phyloP scores from a whole-genome alignment of 64 coral and sea anemone genomes.

The Montipora efflorescens region DNA sequence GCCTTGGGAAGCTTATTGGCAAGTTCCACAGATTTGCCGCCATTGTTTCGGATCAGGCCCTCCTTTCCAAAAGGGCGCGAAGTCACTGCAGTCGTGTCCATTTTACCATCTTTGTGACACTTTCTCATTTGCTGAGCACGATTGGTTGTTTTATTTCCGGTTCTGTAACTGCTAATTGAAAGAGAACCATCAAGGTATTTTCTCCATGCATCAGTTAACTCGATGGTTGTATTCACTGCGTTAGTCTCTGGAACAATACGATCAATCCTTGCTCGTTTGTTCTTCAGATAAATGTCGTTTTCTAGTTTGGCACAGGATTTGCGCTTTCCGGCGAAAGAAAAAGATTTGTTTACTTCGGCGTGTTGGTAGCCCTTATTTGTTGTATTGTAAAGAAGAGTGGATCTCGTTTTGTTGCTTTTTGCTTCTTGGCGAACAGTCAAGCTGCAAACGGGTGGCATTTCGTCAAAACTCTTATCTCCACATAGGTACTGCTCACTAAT shows the following conservation, averaged over 20 bases:
- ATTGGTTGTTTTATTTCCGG: neutral
- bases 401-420: neutral
- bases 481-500: neutral
- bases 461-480: conserved; percentile 20
- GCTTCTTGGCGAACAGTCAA: neutral
- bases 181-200: neutral
- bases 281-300: neutral
- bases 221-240: neutral
- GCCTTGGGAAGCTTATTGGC: neutral
- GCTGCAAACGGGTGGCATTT: neutral
- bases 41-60: neutral
- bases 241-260: neutral
- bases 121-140: neutral
- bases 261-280: neutral
- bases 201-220: neutral
- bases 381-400: neutral
- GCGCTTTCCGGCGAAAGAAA: neutral
- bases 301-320: neutral
- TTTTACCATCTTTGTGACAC: neutral
- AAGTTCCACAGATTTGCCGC: neutral
- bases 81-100: neutral
- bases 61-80: neutral
- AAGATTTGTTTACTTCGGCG: neutral
- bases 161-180: neutral
- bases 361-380: too few relatives aligned